A percentile compares a stretch with the other conserved stretches of the same genome.
Conservation (phyloP, 1,140 invertebrate species). For the Camponotus floridanus region DNA sequence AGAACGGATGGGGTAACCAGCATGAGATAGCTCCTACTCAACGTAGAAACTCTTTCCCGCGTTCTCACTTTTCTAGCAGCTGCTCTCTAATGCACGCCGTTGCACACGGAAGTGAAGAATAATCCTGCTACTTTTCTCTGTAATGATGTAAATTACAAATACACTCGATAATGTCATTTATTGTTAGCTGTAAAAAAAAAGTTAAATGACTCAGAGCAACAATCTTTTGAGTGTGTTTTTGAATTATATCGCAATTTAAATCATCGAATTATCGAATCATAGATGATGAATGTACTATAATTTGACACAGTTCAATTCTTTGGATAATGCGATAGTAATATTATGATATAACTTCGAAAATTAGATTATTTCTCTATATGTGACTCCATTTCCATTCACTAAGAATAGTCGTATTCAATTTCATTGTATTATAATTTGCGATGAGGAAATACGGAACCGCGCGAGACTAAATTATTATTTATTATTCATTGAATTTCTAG, state of each 20-base stretch:
- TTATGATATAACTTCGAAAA: conserved; percentile 15
- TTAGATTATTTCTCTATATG: conserved; percentile 7
- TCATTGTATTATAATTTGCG: conserved; percentile 25
- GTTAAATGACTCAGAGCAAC: not conserved
- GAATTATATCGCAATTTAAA: not conserved
- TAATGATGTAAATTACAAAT: not conserved
- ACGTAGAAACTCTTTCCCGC: conserved; percentile 18
- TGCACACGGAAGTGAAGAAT: conserved; percentile 22
- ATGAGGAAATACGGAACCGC: not conserved
- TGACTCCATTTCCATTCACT: not conserved
- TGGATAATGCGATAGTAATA: not conserved
- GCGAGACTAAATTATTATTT: conserved; percentile 27
- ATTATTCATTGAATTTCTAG: conserved; percentile 39
- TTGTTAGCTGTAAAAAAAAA: not conserved
- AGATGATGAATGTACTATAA: not conserved
- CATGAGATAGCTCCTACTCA: conserved; percentile 26
- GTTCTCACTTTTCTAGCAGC: conserved; percentile 28
- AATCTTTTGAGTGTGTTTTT: not conserved
- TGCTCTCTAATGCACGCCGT: conserved; percentile 20
- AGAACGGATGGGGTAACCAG: conserved; percentile 26
- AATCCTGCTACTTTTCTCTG: not conserved
- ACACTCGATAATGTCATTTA: not conserved
- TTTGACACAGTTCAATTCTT: not conserved
- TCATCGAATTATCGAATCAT: not conserved
- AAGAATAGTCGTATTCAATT: conserved; percentile 18